Conservation (phyloP, 2,888 invertebrate genomes). For the Marasmarcha lunaedactyla region DNA sequence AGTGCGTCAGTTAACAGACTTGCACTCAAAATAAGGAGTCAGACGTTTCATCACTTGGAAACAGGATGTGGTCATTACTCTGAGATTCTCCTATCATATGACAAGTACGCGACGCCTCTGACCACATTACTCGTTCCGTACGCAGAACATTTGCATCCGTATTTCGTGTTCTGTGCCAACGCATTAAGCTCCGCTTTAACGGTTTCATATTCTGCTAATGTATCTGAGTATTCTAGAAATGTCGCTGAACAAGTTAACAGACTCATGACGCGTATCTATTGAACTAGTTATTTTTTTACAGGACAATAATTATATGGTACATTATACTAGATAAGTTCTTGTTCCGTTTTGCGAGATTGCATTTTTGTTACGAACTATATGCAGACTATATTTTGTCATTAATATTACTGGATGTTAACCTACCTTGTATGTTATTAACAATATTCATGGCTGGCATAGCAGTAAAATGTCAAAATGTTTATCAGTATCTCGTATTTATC, state of each 20-base stretch:
- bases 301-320: background rate
- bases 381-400: too few relatives aligned
- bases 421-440: too few relatives aligned
- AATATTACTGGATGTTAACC: too few relatives aligned
- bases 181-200: slow-evolving; percentile 9
- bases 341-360: too few relatives aligned
- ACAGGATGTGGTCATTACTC: slow-evolving; percentile 66
- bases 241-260: slow-evolving; percentile 1
- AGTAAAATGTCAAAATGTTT: too few relatives aligned
- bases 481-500: too few relatives aligned
- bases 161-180: slow-evolving; percentile 11
- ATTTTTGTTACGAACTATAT: too few relatives aligned
- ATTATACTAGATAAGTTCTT: too few relatives aligned
- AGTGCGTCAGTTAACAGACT: slow-evolving; percentile 39
- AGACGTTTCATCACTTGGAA: slow-evolving; percentile 44
- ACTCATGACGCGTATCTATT: slow-evolving; percentile 24
- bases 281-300: slow-evolving; percentile 23
- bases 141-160: slow-evolving; percentile 4
- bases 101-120: slow-evolving; percentile 20
- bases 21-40: slow-evolving; percentile 53
- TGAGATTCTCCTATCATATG: slow-evolving; percentile 36
- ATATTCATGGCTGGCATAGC: too few relatives aligned
- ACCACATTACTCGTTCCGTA: slow-evolving; percentile 15
- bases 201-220: too few relatives aligned
- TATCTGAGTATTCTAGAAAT: background rate